These are phyloP conservation scores for Halcyon smyrnensis DNA, from an alignment of 2,797 vertebrate species.

Conservation along the genomic window DNA sequence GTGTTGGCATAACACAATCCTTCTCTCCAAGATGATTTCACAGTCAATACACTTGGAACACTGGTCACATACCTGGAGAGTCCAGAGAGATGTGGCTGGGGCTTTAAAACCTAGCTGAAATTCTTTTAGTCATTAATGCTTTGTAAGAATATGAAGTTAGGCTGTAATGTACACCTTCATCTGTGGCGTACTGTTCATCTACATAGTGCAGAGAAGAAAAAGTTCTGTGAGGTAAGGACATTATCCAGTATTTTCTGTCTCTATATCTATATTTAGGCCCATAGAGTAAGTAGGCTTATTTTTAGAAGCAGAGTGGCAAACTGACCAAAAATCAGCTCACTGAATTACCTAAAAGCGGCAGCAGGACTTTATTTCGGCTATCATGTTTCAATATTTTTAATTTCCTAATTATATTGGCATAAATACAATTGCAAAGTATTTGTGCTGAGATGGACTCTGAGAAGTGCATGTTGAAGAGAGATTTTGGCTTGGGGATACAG, in stretches of 20 bases:
- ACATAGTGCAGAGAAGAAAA: neutral
- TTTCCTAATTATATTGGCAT: neutral
- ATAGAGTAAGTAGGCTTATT: neutral
- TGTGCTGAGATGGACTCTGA: neutral
- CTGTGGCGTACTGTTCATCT: neutral
- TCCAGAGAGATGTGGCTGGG: neutral
- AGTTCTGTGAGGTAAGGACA: neutral
- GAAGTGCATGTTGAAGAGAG: neutral
- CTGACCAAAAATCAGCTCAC: neutral
- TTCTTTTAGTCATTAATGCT: neutral
- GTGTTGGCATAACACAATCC: accelerated
- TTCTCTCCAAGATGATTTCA: neutral
- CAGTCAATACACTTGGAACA: neutral
- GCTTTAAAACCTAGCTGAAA: neutral
- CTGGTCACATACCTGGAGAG: neutral
- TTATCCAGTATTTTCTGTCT: neutral
- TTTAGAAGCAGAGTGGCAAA: neutral
- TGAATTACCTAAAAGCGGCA: neutral
- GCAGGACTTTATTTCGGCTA: neutral
- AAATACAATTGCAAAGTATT: neutral
- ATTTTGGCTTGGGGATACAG: neutral
- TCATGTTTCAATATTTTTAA: neutral
- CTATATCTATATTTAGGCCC: neutral
- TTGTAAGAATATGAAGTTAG: neutral
- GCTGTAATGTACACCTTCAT: neutral